phyloP scores from a whole-genome alignment of 2,888 invertebrate genomes.

The Syritta pipiens region DNA sequence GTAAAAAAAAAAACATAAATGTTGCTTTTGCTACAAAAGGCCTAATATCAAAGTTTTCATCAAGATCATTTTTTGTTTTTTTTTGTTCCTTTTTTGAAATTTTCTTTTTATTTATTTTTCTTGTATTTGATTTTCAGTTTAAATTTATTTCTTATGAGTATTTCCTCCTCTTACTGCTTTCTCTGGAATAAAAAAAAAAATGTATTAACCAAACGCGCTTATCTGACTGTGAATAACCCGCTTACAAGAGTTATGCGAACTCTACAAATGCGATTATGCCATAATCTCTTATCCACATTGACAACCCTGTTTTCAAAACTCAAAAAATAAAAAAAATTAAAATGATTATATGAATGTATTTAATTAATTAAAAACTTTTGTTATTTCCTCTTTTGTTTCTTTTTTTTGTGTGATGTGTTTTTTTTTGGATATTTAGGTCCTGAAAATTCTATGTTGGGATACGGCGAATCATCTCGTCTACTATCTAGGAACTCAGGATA shows the following conservation, averaged over 20 bases:
- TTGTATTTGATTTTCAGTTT: constrained; percentile 5
- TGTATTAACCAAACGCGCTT: constrained; percentile 44
- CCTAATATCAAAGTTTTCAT: not conserved
- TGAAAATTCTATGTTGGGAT: constrained; percentile 91
- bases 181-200: constrained; percentile 30
- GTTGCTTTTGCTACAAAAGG: constrained; percentile 25
- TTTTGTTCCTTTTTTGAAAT: not conserved
- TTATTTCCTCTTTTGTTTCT: too few relatives aligned
- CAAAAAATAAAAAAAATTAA: not conserved
- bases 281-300: constrained; percentile 45
- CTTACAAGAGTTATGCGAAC: constrained; percentile 49
- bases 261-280: constrained; percentile 36
- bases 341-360: too few relatives aligned
- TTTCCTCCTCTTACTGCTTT: constrained; percentile 4
- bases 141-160: constrained; percentile 6
- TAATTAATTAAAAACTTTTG: too few relatives aligned
- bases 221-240: constrained; percentile 60
- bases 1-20: not conserved
- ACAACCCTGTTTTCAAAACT: not conserved
- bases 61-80: constrained; percentile 12
- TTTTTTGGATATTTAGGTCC: constrained; percentile 72
- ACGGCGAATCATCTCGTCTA: constrained; percentile 90
- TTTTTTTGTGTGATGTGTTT: not conserved
- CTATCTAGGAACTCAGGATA: constrained; percentile 88
- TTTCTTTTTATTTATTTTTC: not conserved